Evolutionary conservation across 2,797 vertebrate genomes (phyloP).

Genomic region (Decapterus maruadsi): DNA sequence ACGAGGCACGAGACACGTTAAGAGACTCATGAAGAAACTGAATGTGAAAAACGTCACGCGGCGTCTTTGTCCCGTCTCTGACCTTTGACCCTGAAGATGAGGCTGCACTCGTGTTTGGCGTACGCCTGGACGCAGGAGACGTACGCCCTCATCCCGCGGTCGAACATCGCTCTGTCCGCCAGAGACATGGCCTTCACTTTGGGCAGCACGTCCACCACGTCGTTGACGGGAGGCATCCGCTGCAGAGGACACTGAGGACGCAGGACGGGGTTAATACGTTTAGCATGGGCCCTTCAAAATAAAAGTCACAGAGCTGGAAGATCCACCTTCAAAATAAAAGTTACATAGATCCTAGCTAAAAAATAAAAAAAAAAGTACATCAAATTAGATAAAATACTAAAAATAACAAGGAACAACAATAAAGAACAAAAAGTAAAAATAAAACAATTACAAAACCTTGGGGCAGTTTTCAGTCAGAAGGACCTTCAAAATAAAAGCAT

Average conservation of each 20-base stretch:
- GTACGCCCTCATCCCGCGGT: conserved; percentile 93
- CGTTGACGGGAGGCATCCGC: conserved; percentile 82
- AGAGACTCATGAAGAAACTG: not conserved
- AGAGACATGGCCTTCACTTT: conserved; percentile 89
- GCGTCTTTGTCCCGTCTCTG: not conserved
- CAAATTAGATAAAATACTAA: no score
- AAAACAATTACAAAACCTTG: no score
- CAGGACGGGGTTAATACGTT: no score
- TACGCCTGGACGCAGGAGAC: conserved; percentile 95
- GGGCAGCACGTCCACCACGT: conserved; percentile 89
- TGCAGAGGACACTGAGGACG: conserved; percentile 91
- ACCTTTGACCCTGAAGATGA: conserved; percentile 98
- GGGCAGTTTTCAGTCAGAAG: no score
- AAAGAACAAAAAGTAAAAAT: no score
- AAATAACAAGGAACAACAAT: no score
- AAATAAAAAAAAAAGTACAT: no score
- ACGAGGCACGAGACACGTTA: not conserved
- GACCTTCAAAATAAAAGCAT: no score
- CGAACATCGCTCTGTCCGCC: conserved; percentile 92
- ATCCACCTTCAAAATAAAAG: no score
- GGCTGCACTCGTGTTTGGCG: conserved; percentile 94
- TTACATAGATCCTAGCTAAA: no score
- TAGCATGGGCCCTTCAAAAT: no score
- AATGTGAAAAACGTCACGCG: not conserved
- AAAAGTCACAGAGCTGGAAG: no score